Percentiles rank a stretch among this genome's conserved stretches.
These are phyloP conservation scores for Mesorhabditis spiculigera DNA, from an alignment of 2,888 invertebrate genomes.

Conservation along the genomic window DNA sequence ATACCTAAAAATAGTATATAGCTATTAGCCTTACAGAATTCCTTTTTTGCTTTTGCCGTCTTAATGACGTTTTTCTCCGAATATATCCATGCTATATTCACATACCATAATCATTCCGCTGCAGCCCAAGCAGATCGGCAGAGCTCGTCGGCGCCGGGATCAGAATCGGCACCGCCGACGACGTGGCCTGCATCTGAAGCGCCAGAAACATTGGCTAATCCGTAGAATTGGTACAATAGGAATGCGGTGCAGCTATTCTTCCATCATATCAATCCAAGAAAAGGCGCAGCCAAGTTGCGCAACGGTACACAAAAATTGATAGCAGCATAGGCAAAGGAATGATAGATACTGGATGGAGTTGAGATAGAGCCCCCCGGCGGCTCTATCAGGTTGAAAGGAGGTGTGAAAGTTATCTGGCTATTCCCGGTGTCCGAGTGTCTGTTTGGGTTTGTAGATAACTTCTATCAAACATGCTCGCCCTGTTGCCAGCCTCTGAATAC, in stretches of 20 bases:
- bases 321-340: too few relatives aligned
- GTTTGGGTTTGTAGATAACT: not conserved
- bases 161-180: not conserved
- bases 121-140: not conserved
- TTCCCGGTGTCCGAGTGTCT: not conserved
- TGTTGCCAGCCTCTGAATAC: not conserved
- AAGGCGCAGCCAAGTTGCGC: too few relatives aligned
- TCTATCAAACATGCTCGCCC: not conserved
- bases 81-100: not conserved
- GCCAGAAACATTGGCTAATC: too few relatives aligned
- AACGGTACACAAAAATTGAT: too few relatives aligned
- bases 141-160: not conserved
- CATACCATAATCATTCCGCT: not conserved
- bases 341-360: not conserved
- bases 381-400: not conserved
- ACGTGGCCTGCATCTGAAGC: not conserved
- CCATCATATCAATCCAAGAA: too few relatives aligned
- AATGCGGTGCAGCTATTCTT: too few relatives aligned
- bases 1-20: too few relatives aligned
- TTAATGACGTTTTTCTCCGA: too few relatives aligned
- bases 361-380: too few relatives aligned
- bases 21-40: too few relatives aligned
- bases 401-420: constrained; percentile 6
- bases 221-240: too few relatives aligned
- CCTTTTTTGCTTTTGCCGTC: too few relatives aligned